Base-by-base conservation (phyloP, 2,797 vertebrate genomes). In the Crenichthys baileyi region DNA sequence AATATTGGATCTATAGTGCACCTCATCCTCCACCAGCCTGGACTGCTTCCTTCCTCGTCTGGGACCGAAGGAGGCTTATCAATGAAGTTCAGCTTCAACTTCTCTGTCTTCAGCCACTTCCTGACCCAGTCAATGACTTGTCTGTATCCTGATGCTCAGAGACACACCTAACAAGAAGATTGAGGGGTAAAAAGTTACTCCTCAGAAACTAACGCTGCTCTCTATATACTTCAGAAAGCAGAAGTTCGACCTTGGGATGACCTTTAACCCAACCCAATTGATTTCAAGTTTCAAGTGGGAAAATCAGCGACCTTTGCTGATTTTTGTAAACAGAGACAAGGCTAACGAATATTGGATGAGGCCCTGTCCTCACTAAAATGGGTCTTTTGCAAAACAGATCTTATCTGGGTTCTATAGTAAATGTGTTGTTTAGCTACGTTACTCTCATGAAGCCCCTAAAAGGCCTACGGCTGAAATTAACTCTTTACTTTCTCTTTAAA, bases 121-220 rank as follows among this genome's bases (percentile, higher is more conserved):
- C 92, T 93, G 85, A 82, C 79, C 86, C 61, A 36, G 87, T 94
- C 92, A 83, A 94, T 95, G 91, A 85, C 89, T 90, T 86, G 91
- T 93, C 92, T 94, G 91, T 80, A 82, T 90, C 81, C 89, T 76
- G 16, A 39, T 67, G 36, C 63, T 70, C 39, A 60, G 81, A 82
- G 85, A 79, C 78, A 46, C 2, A 56, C 46, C 60, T 41, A 58
- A 74, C 63, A 74, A 16, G 31, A 76, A 77, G 72, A 84, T 82
- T 77, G 84, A 5, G n/a, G 8, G 44, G 39, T 24, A 68, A 29
- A 58, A 76, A 73, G 80, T 77, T 77, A 41, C 41, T 61, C 75
- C 31, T 72, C 31, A 70, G 60, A 18, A 68, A n/a, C n/a, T 44
- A n/a, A 12, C 0, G 2, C 24, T 70, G 5, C 5, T 24, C 20